Evolutionary conservation across 2,797 vertebrate genomes (phyloP), one percentile per base, ranked within the genome.

Genomic region (Hyperoplus immaculatus): DNA sequence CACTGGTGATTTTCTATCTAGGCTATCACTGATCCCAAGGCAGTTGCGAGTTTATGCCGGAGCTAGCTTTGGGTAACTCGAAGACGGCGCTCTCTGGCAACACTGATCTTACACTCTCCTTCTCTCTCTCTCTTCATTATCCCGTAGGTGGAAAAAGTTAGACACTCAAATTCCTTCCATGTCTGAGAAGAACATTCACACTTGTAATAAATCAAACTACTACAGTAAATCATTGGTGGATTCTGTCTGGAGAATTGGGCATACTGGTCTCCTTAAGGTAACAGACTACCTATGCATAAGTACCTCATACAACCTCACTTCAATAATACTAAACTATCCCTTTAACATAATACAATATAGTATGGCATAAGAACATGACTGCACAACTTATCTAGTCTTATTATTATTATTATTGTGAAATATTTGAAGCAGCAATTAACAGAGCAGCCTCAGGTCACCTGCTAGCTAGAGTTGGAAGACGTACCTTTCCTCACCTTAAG

Each of bases 1-100:
- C 82, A 69, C 82, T 81, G 79, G 72, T 87, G 83, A 51, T 56
- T 86, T 65, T 75, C 68, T 80, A 80, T 88, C 76, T 89, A 80
- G 73, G 84, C 72, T 86, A 82, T 78, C 77, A 79, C 38, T 74
- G 75, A 81, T 84, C 86, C 87, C 79, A 67, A 68, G 87, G 80
- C 72, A 66, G 75, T 61, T 82, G 49, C 72, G 41, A 58, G 72
- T 88, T 86, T 82, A 83, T 71, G 78, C 80, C 72, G 68, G 49
- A 69, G 83, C 65, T 53, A 65, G 49, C 72, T 68, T 14, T 3
- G n/a, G 64, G 13, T 62, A 74, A 11, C 60, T 75, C 54, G 7
- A 73, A 77, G 77, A 72, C 62, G 54, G 50, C 72, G 56, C 60
- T 72, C 57, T 75, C 21, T 60, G 59, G 71, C 47, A 72, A 75